These are phyloP conservation scores for Pteropus alecto DNA, from an alignment of 2,113 vertebrate species.

Conservation along the genomic window DNA sequence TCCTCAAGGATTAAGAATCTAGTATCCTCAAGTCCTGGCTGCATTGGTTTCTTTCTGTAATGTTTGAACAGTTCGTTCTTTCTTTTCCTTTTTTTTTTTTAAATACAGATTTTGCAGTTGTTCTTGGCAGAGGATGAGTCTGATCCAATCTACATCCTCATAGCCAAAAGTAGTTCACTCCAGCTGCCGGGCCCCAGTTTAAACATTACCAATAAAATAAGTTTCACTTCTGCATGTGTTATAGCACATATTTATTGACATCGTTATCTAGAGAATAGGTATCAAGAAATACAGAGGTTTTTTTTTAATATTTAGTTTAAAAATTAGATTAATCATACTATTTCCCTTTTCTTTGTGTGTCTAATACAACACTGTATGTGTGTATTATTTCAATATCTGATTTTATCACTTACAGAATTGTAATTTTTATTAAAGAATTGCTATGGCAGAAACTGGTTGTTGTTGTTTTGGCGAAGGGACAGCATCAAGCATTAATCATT, in stretches of 20 bases:
- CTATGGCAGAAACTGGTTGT: neutral
- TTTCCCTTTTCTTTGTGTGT: neutral
- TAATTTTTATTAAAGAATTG: neutral
- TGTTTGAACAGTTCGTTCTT: neutral
- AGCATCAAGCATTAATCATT: neutral
- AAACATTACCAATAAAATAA: neutral
- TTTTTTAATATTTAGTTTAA: conserved; percentile 4
- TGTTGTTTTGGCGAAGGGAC: neutral
- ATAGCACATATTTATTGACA: neutral
- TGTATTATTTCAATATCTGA: neutral
- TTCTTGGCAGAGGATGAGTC: neutral
- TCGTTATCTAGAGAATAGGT: neutral
- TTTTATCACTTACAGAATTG: neutral
- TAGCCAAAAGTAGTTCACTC: neutral
- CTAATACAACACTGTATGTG: neutral
- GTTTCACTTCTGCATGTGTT: neutral
- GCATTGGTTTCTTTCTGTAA: neutral
- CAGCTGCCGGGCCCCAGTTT: neutral
- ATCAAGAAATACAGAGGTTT: neutral
- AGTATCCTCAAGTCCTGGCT: neutral
- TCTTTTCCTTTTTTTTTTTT: neutral
- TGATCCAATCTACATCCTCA: neutral
- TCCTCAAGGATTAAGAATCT: neutral
- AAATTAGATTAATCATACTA: neutral
- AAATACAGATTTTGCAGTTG: neutral